Percentiles rank a stretch among this genome's conserved stretches.
Conservation (phyloP, 2,888 invertebrate species). For the Mechanitis mazaeus region DNA sequence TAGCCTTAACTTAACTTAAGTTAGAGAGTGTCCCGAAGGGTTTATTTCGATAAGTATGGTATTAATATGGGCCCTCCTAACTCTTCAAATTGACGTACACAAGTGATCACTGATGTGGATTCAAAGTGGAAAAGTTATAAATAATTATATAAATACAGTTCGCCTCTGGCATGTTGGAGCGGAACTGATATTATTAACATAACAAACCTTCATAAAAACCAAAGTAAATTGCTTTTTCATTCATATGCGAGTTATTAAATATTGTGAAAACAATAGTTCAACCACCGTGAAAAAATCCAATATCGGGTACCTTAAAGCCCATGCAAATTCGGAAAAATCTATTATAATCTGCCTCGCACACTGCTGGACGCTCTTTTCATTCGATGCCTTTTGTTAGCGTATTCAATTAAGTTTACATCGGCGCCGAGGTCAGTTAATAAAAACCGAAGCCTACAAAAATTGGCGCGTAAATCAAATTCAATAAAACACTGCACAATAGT, state of each 20-base stretch:
- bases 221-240: constrained; percentile 32
- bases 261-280: constrained; percentile 52
- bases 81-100: no score
- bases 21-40: no score
- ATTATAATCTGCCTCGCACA: constrained; percentile 76
- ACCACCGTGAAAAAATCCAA: constrained; percentile 65
- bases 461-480: constrained; percentile 74
- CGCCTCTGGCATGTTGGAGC: constrained; percentile 6
- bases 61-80: no score
- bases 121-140: no score
- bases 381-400: constrained; percentile 71
- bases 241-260: constrained; percentile 37
- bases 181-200: constrained; percentile 16
- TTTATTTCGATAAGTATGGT: no score
- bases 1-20: no score
- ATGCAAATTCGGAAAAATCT: constrained; percentile 72
- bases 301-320: constrained; percentile 66
- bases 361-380: constrained; percentile 74
- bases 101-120: no score
- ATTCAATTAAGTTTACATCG: constrained; percentile 77
- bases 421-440: constrained; percentile 75
- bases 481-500: constrained; percentile 70
- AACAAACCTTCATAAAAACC: constrained; percentile 16
- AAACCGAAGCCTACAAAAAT: constrained; percentile 74
- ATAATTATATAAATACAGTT: no score